Evolutionary conservation across 2,113 vertebrate genomes (phyloP).

Genomic region (Xiphophorus couchianus): DNA sequence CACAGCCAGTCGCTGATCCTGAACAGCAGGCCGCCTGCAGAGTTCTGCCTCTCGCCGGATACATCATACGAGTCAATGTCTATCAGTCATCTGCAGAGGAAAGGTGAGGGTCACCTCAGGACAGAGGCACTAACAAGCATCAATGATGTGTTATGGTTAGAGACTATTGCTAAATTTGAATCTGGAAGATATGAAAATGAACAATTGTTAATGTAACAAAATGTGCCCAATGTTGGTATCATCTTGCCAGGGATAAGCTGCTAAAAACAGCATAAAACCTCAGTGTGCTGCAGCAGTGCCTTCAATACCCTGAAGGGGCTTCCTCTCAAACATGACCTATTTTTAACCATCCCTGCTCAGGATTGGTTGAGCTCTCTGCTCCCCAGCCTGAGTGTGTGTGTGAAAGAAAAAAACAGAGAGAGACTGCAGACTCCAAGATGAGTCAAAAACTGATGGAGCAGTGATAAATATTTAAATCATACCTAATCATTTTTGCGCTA

Average conservation of each 20-base stretch:
- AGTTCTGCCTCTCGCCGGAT: conserved; percentile 91
- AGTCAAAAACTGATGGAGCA: conserved; percentile 45
- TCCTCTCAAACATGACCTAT: conserved; percentile 81
- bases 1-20: conserved; percentile 84
- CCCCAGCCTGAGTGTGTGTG: conserved; percentile 45
- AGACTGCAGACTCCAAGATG: conserved; percentile 30
- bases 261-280: conserved; percentile 52
- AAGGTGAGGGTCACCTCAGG: conserved; percentile 76
- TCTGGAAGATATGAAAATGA: neutral
- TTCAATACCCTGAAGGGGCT: conserved; percentile 78
- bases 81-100: conserved; percentile 92
- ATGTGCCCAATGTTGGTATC: conserved; percentile 22
- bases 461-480: conserved; percentile 40
- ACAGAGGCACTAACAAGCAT: neutral
- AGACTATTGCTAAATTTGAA: too few species aligned
- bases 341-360: conserved; percentile 77
- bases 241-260: conserved; percentile 36
- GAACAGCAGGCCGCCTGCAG: conserved; percentile 87
- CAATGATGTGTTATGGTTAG: neutral
- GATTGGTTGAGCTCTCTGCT: conserved; percentile 74
- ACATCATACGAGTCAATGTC: conserved; percentile 88
- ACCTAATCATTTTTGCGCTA: conserved; percentile 27
- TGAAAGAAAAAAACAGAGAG: neutral
- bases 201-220: neutral
- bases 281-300: conserved; percentile 67